Percentiles rank a stretch among this genome's conserved stretches.
These are phyloP conservation scores for Microplitis mediator DNA, from an alignment of 1,140 invertebrate species.

Conservation along the genomic window DNA sequence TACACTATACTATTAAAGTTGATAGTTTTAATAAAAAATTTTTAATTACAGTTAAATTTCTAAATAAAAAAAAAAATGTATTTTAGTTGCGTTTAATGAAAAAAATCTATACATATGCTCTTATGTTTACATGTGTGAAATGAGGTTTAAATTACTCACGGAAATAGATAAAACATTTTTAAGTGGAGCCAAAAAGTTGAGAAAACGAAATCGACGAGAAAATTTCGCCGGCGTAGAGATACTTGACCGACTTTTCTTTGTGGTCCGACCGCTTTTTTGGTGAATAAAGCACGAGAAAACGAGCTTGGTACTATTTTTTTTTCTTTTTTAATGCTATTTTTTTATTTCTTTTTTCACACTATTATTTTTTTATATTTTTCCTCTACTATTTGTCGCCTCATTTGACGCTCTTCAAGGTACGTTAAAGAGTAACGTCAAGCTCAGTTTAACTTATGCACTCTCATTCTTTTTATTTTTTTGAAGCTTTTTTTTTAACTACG, in stretches of 20 bases:
- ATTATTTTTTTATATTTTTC: not conserved
- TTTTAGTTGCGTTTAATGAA: too few relatives aligned
- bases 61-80: too few relatives aligned
- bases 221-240: constrained; percentile 33
- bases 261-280: constrained; percentile 21
- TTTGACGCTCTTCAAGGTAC: not conserved
- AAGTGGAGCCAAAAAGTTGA: not conserved
- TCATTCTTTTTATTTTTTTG: not conserved
- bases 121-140: not conserved
- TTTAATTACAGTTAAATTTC: too few relatives aligned
- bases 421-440: not conserved
- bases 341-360: not conserved
- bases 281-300: not conserved
- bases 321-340: not conserved
- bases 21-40: too few relatives aligned
- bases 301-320: not conserved
- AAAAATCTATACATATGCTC: too few relatives aligned
- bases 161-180: constrained; percentile 9
- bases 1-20: too few relatives aligned
- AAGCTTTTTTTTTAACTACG: not conserved
- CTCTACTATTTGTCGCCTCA: not conserved
- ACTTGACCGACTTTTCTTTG: constrained; percentile 48
- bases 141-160: constrained; percentile 9
- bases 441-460: constrained; percentile 11
- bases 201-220: constrained; percentile 12